A percentile compares a stretch with the other conserved stretches of the same genome.
These are phyloP conservation scores for Chrysolina oricalcia DNA, from an alignment of 2,888 invertebrate genomes.

Conservation along the genomic window DNA sequence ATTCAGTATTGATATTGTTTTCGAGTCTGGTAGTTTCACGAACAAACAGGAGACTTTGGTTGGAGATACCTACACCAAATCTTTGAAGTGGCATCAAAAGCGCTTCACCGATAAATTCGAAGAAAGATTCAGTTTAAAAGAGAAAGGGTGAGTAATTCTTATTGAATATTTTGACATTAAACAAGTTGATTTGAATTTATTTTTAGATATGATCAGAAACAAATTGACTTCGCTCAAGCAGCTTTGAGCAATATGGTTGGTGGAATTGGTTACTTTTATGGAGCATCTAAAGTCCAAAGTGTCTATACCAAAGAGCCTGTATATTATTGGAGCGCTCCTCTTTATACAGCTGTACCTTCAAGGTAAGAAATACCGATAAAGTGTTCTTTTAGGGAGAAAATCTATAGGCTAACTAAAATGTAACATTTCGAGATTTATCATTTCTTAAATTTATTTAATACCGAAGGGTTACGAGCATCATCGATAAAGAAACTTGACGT, in stretches of 20 bases:
- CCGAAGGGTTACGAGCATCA: too few species aligned
- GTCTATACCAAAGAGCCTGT: constrained; percentile 87
- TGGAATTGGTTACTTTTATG: constrained; percentile 97
- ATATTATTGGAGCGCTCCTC: constrained; percentile 93
- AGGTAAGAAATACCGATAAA: constrained; percentile 61
- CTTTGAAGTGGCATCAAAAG: constrained; percentile 76
- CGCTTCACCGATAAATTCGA: constrained; percentile 88
- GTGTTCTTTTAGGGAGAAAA: too few species aligned
- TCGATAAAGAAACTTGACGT: too few species aligned
- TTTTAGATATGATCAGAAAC: constrained; percentile 75
- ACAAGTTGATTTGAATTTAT: constrained; percentile 1
- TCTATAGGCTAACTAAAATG: too few species aligned
- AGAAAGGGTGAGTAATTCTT: constrained; percentile 77
- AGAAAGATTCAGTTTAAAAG: constrained; percentile 81
- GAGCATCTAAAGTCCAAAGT: constrained; percentile 89
- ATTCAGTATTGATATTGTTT: constrained; percentile 88
- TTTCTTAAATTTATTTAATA: too few species aligned
- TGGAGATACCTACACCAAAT: constrained; percentile 79
- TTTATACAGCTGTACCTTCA: constrained; percentile 95
- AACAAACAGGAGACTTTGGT: constrained; percentile 75
- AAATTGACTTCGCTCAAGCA: constrained; percentile 85
- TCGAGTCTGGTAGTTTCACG: constrained; percentile 81
- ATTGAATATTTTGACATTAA: constrained; percentile 1
- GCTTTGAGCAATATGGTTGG: constrained; percentile 96
- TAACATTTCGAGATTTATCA: too few species aligned